A percentile compares a stretch with the other conserved stretches of the same genome.
Conservation (phyloP, 2,888 invertebrate species). For the Eueremaeus valkanovi region DNA sequence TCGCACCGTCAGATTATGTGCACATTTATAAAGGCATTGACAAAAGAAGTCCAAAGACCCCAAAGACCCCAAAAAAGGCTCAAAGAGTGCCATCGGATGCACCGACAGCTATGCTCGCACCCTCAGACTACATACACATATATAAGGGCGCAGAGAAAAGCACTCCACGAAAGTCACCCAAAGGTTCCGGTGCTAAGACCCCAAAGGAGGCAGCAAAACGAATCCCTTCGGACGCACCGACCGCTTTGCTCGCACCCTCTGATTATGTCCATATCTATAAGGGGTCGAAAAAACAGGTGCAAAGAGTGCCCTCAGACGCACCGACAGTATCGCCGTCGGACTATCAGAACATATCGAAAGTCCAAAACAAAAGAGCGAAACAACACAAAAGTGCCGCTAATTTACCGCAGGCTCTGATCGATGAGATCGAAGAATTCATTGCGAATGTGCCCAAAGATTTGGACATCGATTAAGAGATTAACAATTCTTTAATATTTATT, state of each 20-base stretch:
- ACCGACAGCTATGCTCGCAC: constrained; percentile 11
- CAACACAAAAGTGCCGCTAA: no score
- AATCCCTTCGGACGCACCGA: constrained; percentile 5
- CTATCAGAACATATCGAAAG: no score
- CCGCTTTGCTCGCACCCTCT: constrained; percentile 3
- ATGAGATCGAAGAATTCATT: no score
- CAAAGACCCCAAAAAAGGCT: no score
- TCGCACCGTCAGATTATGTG: constrained; percentile 26
- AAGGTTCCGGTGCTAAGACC: neutral
- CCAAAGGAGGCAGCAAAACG: no score
- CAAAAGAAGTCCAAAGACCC: no score
- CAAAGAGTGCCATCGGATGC: constrained; percentile 6
- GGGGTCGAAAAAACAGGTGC: neutral
- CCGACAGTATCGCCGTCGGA: neutral
- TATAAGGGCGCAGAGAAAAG: constrained; percentile 14
- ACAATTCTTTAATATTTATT: no score
- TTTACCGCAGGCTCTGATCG: no score
- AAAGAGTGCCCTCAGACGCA: neutral
- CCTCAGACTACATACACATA: constrained; percentile 15
- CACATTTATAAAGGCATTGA: constrained; percentile 17
- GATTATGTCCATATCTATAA: constrained; percentile 17
- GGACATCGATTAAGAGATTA: no score
- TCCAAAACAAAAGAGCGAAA: no score
- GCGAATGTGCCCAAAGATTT: no score
- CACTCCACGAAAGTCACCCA: neutral